Percentiles rank a stretch among this genome's conserved stretches.
These are phyloP conservation scores for Cavia porcellus DNA, from an alignment of 2,113 vertebrate genomes.

Conservation along the genomic window DNA sequence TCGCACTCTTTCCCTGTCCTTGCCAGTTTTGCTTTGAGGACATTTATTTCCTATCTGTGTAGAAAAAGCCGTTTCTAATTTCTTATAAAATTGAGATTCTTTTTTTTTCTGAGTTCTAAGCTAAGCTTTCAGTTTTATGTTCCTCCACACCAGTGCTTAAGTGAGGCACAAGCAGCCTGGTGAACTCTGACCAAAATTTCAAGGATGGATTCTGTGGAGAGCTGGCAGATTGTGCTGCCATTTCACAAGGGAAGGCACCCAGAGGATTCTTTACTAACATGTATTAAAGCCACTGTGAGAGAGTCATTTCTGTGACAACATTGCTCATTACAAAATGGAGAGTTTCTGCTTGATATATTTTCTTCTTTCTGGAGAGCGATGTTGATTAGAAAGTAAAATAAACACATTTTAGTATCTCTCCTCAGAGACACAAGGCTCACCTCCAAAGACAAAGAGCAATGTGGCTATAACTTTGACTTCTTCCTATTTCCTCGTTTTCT, in stretches of 20 bases:
- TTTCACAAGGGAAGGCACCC: not conserved
- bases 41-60: conserved; percentile 49
- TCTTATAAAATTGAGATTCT: conserved; percentile 54
- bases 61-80: conserved; percentile 71
- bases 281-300: not conserved
- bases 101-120: not conserved
- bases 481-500: not conserved
- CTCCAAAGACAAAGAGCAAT: not conserved
- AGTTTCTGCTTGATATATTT: not conserved
- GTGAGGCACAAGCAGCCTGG: conserved; percentile 8
- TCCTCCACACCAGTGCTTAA: not conserved
- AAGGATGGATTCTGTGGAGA: not conserved
- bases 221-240: not conserved
- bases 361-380: not conserved
- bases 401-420: conserved; percentile 40
- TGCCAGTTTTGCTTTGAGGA: conserved; percentile 38
- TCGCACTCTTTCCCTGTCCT: not conserved
- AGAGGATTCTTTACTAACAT: not conserved
- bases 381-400: not conserved
- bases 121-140: conserved; percentile 52
- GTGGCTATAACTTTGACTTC: not conserved
- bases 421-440: not conserved
- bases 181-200: conserved; percentile 42
- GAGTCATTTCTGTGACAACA: not conserved
- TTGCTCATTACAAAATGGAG: not conserved